phyloP scores from a whole-genome alignment of 2,797 vertebrate species.

The Sphenopsis melanotis region DNA sequence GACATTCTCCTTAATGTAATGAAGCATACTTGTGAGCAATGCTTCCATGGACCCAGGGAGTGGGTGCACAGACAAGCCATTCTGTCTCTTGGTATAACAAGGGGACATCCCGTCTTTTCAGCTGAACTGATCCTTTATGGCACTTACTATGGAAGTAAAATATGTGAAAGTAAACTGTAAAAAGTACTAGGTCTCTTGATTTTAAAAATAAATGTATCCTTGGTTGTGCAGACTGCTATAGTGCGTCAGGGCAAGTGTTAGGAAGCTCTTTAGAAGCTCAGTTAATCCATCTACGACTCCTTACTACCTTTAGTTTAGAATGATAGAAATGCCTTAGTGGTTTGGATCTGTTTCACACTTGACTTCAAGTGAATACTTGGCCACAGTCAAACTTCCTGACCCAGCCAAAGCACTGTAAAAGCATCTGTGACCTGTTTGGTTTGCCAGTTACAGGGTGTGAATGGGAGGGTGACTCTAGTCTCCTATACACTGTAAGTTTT shows the following conservation, averaged over 20 bases:
- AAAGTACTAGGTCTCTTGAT: neutral
- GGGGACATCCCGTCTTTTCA: neutral
- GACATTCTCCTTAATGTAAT: neutral
- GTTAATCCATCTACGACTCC: neutral
- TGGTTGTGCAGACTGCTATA: neutral
- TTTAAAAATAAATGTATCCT: neutral
- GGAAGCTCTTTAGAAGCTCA: neutral
- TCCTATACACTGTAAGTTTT: neutral
- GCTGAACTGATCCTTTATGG: neutral
- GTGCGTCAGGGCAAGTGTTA: neutral
- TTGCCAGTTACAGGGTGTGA: neutral
- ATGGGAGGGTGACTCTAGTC: neutral
- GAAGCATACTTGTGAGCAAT: neutral
- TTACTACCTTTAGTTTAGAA: neutral
- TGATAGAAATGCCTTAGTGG: neutral
- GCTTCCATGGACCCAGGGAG: neutral
- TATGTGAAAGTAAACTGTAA: constrained; percentile 18
- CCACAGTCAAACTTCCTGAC: neutral
- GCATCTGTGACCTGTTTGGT: neutral
- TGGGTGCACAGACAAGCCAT: neutral
- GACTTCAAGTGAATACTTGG: neutral
- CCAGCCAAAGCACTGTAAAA: neutral
- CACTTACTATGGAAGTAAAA: neutral
- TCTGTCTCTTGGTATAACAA: neutral
- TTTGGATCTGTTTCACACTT: neutral